phyloP scores from a whole-genome alignment of 2,113 vertebrate species.

The Haemorhous mexicanus region DNA sequence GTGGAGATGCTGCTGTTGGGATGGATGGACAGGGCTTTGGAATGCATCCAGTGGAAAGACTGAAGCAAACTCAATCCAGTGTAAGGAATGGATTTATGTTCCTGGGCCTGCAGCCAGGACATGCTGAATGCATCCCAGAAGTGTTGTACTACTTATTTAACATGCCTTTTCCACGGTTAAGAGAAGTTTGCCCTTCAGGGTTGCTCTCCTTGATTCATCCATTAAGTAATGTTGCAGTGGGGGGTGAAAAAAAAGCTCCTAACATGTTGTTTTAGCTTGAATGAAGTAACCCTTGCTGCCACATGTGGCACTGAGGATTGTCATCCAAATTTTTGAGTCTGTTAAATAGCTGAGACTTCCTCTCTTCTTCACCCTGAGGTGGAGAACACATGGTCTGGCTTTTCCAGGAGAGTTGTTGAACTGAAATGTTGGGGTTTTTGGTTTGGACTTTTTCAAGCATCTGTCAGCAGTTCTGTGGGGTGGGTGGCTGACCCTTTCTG shows the following conservation, averaged over 20 bases:
- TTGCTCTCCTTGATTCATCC: slow-evolving; percentile 31
- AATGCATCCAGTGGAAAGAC: background rate
- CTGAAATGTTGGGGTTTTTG: background rate
- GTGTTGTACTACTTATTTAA: slow-evolving; percentile 35
- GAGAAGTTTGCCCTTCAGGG: slow-evolving; percentile 44
- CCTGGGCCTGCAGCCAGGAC: slow-evolving; percentile 14
- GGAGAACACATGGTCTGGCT: background rate
- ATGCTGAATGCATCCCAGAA: slow-evolving; percentile 50
- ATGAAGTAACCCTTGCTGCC: slow-evolving; percentile 20
- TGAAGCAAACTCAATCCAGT: slow-evolving; percentile 15
- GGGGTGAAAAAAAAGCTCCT: background rate
- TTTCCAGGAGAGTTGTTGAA: background rate
- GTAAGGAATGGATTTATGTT: slow-evolving; percentile 27
- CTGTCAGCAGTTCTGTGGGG: background rate
- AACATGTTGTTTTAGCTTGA: slow-evolving; percentile 18
- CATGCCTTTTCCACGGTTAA: slow-evolving; percentile 34
- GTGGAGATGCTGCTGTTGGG: background rate
- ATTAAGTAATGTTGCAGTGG: background rate
- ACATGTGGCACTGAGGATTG: background rate
- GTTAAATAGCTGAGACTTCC: background rate
- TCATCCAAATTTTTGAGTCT: background rate
- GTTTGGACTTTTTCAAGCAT: background rate
- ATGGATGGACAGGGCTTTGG: slow-evolving; percentile 25
- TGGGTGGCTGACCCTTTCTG: background rate
- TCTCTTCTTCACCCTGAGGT: background rate